Conservation (phyloP, 2,888 invertebrate genomes). For the Notodromas monacha region DNA sequence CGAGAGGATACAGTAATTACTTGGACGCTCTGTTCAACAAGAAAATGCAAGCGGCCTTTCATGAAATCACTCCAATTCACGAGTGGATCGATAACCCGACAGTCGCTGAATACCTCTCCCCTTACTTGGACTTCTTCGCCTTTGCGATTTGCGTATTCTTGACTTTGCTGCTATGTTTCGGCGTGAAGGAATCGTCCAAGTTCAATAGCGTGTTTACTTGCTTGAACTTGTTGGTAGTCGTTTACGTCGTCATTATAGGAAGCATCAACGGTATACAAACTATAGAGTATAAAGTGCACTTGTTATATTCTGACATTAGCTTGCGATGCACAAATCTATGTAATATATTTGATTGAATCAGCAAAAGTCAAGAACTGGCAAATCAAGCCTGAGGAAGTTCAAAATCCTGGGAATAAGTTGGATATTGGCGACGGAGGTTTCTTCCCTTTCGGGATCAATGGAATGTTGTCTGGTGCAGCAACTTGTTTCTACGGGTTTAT, state of each 20-base stretch:
- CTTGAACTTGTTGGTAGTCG: conserved; percentile 47
- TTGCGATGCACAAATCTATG: no score
- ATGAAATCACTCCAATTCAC: background rate
- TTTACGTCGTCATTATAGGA: conserved; percentile 48
- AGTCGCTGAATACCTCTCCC: conserved; percentile 6
- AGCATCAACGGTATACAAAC: conserved; percentile 50
- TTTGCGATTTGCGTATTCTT: conserved; percentile 12
- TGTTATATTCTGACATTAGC: no score
- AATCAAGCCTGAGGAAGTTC: no score
- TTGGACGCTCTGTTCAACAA: conserved; percentile 26
- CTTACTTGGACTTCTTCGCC: conserved; percentile 10
- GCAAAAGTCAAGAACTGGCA: no score
- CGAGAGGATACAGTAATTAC: conserved; percentile 44
- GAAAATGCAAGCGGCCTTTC: background rate
- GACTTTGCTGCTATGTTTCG: no score
- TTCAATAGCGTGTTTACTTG: conserved; percentile 69
- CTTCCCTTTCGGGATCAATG: conserved; percentile 12
- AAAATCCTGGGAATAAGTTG: no score
- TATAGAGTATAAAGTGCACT: no score
- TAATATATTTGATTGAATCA: no score
- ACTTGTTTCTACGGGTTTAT: conserved; percentile 90
- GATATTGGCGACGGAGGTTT: conserved; percentile 13
- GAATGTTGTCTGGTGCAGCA: conserved; percentile 78
- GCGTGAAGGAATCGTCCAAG: conserved; percentile 56
- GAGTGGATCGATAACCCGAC: background rate